A percentile compares a stretch with the other conserved stretches of the same genome.
Conservation (phyloP, 2,888 invertebrate species). For the Rhogogaster chlorosoma region DNA sequence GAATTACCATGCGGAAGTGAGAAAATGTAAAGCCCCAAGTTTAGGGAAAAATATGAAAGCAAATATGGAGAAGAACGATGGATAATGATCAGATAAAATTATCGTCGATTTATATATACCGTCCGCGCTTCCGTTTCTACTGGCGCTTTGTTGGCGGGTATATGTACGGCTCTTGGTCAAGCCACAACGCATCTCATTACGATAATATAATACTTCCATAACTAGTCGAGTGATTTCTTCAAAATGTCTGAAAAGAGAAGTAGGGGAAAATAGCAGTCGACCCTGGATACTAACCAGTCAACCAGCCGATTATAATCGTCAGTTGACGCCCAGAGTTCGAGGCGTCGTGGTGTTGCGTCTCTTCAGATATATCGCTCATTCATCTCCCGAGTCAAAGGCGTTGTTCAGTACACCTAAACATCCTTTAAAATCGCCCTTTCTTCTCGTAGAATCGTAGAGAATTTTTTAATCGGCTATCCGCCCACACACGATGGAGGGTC, state of each 20-base stretch:
- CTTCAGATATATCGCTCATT: background rate
- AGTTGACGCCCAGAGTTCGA: conserved; percentile 57
- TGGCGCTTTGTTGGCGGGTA: background rate
- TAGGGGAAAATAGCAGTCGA: conserved; percentile 72
- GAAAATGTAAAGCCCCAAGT: background rate
- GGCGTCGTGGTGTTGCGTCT: conserved; percentile 11
- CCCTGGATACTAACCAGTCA: conserved; percentile 64
- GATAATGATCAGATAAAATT: background rate
- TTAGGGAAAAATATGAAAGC: background rate
- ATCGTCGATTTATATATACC: background rate
- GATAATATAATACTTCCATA: background rate
- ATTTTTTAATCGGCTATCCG: background rate
- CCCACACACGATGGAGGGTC: background rate
- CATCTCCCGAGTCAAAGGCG: background rate
- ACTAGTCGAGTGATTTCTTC: background rate
- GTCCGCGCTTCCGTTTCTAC: background rate
- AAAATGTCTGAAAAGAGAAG: conserved; percentile 44
- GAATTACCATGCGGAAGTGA: background rate
- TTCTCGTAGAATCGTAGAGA: background rate
- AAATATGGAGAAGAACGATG: background rate
- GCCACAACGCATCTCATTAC: background rate
- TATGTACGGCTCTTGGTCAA: background rate
- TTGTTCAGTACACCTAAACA: background rate
- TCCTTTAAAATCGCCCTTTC: background rate
- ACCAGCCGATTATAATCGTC: conserved; percentile 61